Percentiles rank a stretch among this genome's conserved stretches.
Evolutionary conservation across 2,888 invertebrate species (phyloP).

Genomic region (Epirrhoe tristata): DNA sequence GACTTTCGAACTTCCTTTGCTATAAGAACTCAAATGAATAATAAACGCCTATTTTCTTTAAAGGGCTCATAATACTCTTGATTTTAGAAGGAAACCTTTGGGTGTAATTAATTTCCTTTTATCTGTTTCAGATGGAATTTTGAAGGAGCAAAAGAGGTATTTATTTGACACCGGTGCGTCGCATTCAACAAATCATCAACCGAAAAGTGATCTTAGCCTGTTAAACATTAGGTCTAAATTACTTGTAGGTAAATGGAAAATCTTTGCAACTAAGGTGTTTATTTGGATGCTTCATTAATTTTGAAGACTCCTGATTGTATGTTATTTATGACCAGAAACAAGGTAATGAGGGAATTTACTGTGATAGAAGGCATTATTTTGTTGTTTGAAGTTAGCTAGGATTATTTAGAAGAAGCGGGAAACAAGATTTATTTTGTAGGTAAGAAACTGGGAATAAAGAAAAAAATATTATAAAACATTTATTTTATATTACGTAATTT

Average conservation of each 20-base stretch:
- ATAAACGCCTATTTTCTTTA: slow-evolving; percentile 36
- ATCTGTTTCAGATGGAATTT: slow-evolving; percentile 41
- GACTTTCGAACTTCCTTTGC: neutral
- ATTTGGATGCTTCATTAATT: slow-evolving; percentile 2
- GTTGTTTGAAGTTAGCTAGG: too few species aligned
- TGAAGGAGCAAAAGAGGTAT: slow-evolving; percentile 35
- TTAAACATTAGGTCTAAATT: neutral
- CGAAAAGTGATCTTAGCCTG: neutral
- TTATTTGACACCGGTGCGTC: slow-evolving; percentile 20
- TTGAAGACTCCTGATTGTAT: neutral
- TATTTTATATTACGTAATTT: too few species aligned
- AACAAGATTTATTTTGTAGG: neutral
- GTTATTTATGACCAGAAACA: neutral
- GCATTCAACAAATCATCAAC: neutral
- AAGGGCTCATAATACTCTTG: slow-evolving; percentile 38
- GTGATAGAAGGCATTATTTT: too few species aligned
- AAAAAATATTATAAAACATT: too few species aligned
- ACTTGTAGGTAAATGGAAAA: neutral
- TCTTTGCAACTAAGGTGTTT: neutral
- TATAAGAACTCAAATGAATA: slow-evolving; percentile 32
- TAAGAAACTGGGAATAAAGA: too few species aligned
- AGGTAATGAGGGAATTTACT: neutral
- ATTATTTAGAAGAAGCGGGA: neutral
- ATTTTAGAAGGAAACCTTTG: slow-evolving; percentile 34
- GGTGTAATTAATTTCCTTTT: slow-evolving; percentile 43